Evolutionary conservation across 2,888 invertebrate species (phyloP).

Genomic region (Caenorhabditis afra): DNA sequence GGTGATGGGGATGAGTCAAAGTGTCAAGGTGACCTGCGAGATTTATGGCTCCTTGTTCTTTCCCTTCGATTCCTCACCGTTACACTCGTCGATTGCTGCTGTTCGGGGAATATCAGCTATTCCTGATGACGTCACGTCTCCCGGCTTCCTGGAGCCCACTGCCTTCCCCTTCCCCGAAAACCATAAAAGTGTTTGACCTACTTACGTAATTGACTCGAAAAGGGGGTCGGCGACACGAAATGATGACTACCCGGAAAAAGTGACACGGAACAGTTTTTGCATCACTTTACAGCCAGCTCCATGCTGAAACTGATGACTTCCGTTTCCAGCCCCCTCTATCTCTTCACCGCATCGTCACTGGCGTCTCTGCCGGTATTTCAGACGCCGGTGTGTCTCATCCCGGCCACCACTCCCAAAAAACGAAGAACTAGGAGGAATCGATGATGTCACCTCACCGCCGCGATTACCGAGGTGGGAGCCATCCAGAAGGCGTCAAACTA

Average conservation of each 20-base stretch:
- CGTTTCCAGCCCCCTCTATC: conserved; percentile 22
- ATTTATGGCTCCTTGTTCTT: conserved; percentile 26
- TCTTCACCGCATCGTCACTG: neutral
- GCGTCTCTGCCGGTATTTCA: conserved; percentile 7
- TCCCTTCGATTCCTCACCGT: neutral
- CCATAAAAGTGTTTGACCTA: conserved; percentile 7
- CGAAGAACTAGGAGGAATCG: neutral
- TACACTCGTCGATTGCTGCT: neutral
- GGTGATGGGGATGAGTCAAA: conserved; percentile 29
- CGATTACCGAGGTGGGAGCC: too few relatives aligned
- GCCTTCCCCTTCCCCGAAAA: conserved; percentile 9
- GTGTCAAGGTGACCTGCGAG: conserved; percentile 28
- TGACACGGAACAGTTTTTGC: conserved; percentile 20
- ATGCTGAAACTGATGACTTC: conserved; percentile 46
- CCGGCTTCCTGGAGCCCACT: too few relatives aligned
- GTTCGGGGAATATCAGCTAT: too few relatives aligned
- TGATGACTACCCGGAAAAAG: conserved; percentile 34
- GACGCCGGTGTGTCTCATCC: too few relatives aligned
- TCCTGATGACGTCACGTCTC: too few relatives aligned
- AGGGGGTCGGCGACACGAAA: conserved; percentile 1
- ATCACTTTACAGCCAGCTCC: conserved; percentile 21
- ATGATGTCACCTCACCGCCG: neutral
- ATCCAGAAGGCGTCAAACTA: conserved; percentile 26
- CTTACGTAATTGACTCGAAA: conserved; percentile 45
- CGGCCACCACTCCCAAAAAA: conserved; percentile 36